Evolutionary conservation across 2,888 invertebrate genomes (phyloP), one percentile per base, ranked within the genome.

Genomic region (Lamellibrachia columna): DNA sequence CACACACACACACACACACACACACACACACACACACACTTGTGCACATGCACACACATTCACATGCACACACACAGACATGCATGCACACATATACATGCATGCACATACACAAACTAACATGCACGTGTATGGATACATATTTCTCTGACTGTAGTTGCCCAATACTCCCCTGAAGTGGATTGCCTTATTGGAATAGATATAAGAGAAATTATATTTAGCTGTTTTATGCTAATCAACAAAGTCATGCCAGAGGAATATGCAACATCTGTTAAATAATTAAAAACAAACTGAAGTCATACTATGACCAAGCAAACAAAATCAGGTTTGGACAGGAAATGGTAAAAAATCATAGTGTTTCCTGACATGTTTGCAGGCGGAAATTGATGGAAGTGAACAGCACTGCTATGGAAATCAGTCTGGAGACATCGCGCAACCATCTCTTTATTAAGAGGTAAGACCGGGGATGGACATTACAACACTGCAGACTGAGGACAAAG

Each of bases 301-400:
- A 9, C 15, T 75, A 22, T 75, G 75, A 75, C 11, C 75, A 75
- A 75, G 1, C 75, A 75, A 75, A 75, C 22, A 11, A 75, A 75
- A 75, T 75, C 75, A 15, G 22, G n/a, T 75, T 75, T 75, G 15
- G 60, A 75, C 22, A 22, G 22, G 6, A 75, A 11, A 11, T 75
- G 15, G 75, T 75, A 75, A 75, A 40, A 40, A 22, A 75, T 22
- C 22, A 75, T 75, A 15, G 0, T 75, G 22, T n/a, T 91, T 28
- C 53, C 55, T 53, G 55, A 22, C 40, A 8, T 75, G 75, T 75
- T 75, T 22, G n/a, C 94, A 97, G 97, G 95, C 97, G 98, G 60
- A 98, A 98, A 92, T 97, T 99, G 53, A 98, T 99, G 97, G 98
- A 99, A 96, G 97, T 99, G 15, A 99, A 99, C 96, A 98, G 98